These are phyloP conservation scores for Himalopsyche kuldschensis DNA, from an alignment of 2,888 invertebrate genomes.

Conservation along the genomic window DNA sequence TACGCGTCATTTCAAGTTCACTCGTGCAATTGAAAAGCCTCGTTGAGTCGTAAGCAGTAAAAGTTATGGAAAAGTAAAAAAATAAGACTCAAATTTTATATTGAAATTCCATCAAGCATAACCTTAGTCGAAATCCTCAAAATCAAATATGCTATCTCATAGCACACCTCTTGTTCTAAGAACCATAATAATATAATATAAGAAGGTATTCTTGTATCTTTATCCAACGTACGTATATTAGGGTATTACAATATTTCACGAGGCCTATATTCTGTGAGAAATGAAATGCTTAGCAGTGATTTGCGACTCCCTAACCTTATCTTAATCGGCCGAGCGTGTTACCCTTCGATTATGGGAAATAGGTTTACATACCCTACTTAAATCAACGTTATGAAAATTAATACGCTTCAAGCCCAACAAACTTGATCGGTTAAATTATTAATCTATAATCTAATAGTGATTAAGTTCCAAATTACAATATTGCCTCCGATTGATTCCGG, in stretches of 20 bases:
- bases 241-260: neutral
- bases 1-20: no score
- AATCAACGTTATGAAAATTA: conserved; percentile 19
- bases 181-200: neutral
- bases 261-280: neutral
- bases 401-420: conserved; percentile 12
- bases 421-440: neutral
- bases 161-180: no score
- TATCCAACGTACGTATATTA: neutral
- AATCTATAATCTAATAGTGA: neutral
- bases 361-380: neutral
- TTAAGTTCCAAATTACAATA: neutral
- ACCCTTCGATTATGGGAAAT: conserved; percentile 4
- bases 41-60: no score
- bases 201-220: neutral
- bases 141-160: no score
- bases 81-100: no score
- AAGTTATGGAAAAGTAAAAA: no score
- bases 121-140: no score
- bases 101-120: no score
- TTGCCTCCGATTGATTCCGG: no score
- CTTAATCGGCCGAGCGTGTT: neutral
- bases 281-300: conserved; percentile 1
- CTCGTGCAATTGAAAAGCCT: no score
- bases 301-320: neutral